phyloP scores from a whole-genome alignment of 2,888 invertebrate species.

The Gandaritis pyraliata region DNA sequence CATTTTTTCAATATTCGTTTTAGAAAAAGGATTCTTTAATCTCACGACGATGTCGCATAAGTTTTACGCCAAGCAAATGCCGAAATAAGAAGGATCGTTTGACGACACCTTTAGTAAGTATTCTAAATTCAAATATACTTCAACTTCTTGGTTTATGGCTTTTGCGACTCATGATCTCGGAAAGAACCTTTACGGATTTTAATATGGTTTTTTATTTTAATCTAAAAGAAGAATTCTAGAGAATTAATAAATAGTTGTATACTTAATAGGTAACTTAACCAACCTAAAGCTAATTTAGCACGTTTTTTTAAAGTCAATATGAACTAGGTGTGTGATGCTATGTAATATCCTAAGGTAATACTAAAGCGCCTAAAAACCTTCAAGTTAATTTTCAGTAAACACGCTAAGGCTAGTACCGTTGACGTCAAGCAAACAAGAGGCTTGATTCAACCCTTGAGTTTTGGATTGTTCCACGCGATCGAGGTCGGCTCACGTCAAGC shows the following conservation, averaged over 20 bases:
- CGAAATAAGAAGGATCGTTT: background rate
- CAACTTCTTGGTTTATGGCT: too few species aligned
- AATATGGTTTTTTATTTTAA: too few species aligned
- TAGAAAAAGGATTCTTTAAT: background rate
- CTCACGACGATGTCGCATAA: background rate
- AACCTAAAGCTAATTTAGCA: too few species aligned
- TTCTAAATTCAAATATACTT: background rate
- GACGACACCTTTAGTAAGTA: background rate
- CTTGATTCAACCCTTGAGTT: slow-evolving; percentile 17
- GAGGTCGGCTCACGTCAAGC: slow-evolving; percentile 15
- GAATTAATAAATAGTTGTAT: too few species aligned
- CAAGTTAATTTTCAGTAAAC: slow-evolving; percentile 13
- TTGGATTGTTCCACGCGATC: slow-evolving; percentile 30
- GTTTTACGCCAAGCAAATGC: too few species aligned
- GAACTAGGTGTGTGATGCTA: too few species aligned
- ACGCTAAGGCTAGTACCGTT: slow-evolving; percentile 18
- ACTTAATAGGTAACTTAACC: too few species aligned
- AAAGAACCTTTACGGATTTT: too few species aligned
- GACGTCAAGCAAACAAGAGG: background rate
- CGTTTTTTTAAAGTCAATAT: too few species aligned
- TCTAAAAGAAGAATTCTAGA: too few species aligned
- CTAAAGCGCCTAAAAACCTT: slow-evolving; percentile 13
- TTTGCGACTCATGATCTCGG: too few species aligned
- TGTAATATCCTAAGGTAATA: too few species aligned
- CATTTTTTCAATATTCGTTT: background rate